Base-by-base conservation (phyloP, 1,140 invertebrate species). In the Bombus superbus region DNA sequence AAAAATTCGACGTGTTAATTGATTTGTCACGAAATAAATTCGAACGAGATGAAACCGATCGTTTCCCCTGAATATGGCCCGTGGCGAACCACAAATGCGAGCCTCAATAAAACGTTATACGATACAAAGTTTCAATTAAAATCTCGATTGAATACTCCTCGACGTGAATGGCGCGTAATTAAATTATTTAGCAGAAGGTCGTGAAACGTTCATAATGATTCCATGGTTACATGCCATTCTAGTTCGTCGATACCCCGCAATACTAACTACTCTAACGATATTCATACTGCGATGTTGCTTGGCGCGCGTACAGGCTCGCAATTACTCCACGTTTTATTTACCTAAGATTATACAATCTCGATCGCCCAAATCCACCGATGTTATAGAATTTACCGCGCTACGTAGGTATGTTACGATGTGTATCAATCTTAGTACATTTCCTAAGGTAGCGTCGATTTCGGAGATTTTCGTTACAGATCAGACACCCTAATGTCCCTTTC, bases 401-500 rank as follows among this genome's bases (percentile, higher is more conserved):
- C 59, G 2, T 32, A 32, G n/a, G 13, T 66, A 66, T 18, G 18
- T 18, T 28, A 9, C 28, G 53, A 71, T 13, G n/a, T 76, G 42
- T 35, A 83, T 74, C 42, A 28, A 53, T 44, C 32, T 40, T 25
- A 22, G 1, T 28, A 25, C 25, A 35, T 18, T 64, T 6, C n/a
- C 8, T 18, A 22, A 13, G 32, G 47, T 6, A 73, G 28, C 9
- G 28, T 32, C 62, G 10, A 62, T 71, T 47, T 40, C 32, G 5
- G 13, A 32, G n/a, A 53, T 32, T 38, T 22, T 32, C 22, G 28
- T 3, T 40, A 42, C 32, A 22, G 38, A 35, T 15, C 47, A n/a
- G 2, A 64, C 57, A 80, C 28, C 9, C 74, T 88, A 85, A 89
- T 81, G 85, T 47, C 38, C 22, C 32, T 44, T 53, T 64, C 66